Evolutionary conservation across 2,113 vertebrate genomes (phyloP), one percentile per base, ranked within the genome.

Genomic region (Xiphophorus maculatus): DNA sequence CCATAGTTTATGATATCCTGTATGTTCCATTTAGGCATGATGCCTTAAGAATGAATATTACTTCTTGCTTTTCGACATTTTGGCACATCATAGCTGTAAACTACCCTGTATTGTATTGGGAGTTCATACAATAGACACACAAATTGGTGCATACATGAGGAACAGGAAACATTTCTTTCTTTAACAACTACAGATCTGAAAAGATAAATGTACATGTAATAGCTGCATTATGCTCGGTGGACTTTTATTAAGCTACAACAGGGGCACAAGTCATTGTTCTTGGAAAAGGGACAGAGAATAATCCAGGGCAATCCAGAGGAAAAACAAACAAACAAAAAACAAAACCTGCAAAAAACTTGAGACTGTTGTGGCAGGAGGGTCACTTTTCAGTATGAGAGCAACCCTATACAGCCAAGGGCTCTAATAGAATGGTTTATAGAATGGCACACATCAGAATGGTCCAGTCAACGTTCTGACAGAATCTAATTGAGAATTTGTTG

Each of bases 231-330:
- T 54, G 48, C 22, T 22, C 22, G 1, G 5, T 7, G 7, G 6
- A 54, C 22, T 54, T 54, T n/a, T 25, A 19, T 48, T 48, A 17
- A 5, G 4, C 5, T 48, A 17, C 1, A 48, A 19, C 44, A 48
- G 14, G 44, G 17, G 44, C 7, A 17, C 17, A 48, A 19, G 14
- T 48, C 17, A 48, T 19, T 17, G 14, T 10, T 58, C 19, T 3
- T n/a, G 25, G 25, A 58, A n/a, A n/a, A 25, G 25, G 22, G 51
- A 61, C 29, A 19, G 5, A 48, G 4, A 1, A 6, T 66, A 51
- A 73, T 66, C n/a, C 30, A 65, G 64, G 29, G 51, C n/a, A 29
- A 37, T 44, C 68, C 71, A 82, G 58, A 78, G 51, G 19, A 54
- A 54, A 54, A 17, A 6, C 5, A 48, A 48, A 48, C 13, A 48